Conservation (phyloP, 64 coral and sea anemone genomes). For the Astreopora myriophthalma region DNA sequence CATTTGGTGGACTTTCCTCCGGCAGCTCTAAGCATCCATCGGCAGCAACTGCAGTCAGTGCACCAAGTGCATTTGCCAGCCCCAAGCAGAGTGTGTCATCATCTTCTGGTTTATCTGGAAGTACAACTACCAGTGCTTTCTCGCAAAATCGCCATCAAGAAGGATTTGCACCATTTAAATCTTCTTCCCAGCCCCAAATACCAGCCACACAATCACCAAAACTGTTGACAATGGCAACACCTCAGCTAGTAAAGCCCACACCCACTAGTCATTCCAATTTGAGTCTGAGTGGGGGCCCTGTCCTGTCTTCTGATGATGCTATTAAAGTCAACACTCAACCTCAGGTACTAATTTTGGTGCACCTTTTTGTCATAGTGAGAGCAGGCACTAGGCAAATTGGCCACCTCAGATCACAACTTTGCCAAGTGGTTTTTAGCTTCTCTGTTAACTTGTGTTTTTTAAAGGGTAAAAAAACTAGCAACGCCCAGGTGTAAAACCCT, state of each 20-base stretch:
- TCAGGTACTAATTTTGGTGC: neutral
- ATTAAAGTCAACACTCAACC: neutral
- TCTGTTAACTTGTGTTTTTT: too few relatives aligned
- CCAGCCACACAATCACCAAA: neutral
- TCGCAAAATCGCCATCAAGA: neutral
- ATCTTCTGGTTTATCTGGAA: neutral
- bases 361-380: too few relatives aligned
- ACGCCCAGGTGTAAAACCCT: too few relatives aligned
- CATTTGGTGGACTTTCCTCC: neutral
- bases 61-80: neutral
- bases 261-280: neutral
- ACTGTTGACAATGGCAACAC: neutral
- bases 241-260: slow-evolving; percentile 1
- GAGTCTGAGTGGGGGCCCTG: neutral
- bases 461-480: too few relatives aligned
- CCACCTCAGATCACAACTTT: too few relatives aligned
- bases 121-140: neutral
- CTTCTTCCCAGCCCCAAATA: neutral
- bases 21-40: neutral
- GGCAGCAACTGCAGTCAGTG: neutral
- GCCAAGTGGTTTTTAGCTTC: too few relatives aligned
- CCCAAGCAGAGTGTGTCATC: neutral
- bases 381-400: too few relatives aligned
- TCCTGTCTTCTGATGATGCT: neutral
- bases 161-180: neutral